A percentile compares a stretch with the other conserved stretches of the same genome.
phyloP scores from a whole-genome alignment of 2,888 invertebrate species.

The Hyalella azteca region DNA sequence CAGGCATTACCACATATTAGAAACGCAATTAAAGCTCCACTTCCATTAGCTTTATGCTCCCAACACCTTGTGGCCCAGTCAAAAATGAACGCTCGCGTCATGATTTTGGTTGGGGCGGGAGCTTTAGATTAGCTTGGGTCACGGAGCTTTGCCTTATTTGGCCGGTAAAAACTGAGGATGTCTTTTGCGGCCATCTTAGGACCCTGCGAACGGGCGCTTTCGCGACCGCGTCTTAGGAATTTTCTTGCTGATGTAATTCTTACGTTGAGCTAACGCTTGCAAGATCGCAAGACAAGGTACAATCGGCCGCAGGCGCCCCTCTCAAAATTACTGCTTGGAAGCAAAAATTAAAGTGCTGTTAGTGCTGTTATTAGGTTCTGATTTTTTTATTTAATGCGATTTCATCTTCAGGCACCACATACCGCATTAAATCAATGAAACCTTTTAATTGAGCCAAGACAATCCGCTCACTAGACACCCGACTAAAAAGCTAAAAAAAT shows the following conservation, averaged over 20 bases:
- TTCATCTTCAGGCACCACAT: no score
- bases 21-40: slow-evolving; percentile 30
- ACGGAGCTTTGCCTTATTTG: not conserved
- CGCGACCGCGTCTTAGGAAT: not conserved
- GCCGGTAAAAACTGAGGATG: not conserved
- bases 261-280: no score
- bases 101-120: not conserved
- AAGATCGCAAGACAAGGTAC: no score
- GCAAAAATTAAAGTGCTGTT: no score
- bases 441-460: no score
- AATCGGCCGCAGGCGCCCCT: no score
- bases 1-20: slow-evolving; percentile 8
- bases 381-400: no score
- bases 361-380: no score
- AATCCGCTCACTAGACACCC: no score
- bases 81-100: not conserved
- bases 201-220: slow-evolving; percentile 13
- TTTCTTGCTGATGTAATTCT: not conserved
- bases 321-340: no score
- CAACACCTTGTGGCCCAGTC: not conserved
- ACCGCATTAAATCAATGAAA: no score
- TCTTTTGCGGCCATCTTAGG: not conserved
- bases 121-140: slow-evolving; percentile 11
- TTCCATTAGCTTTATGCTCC: slow-evolving; percentile 19
- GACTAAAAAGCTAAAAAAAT: no score